phyloP scores from a whole-genome alignment of 2,113 vertebrate genomes.

The Cynoglossus semilaevis region DNA sequence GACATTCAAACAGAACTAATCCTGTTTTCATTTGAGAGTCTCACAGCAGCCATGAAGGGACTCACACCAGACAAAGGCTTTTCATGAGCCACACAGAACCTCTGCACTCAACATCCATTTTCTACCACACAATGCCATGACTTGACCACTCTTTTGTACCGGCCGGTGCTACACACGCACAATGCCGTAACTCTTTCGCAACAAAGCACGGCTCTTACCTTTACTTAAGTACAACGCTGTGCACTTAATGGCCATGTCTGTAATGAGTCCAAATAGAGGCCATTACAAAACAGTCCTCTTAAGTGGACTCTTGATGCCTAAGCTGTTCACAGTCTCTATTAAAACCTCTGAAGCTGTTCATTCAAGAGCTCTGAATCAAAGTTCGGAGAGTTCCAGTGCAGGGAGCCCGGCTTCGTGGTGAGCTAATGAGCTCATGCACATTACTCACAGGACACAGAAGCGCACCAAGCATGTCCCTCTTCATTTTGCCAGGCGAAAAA shows the following conservation, averaged over 20 bases:
- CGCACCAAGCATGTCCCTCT: constrained; percentile 24
- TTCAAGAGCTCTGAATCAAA: constrained; percentile 23
- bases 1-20: neutral
- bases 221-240: constrained; percentile 33
- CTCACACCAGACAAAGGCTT: constrained; percentile 6
- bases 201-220: constrained; percentile 36
- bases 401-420: constrained; percentile 9
- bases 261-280: constrained; percentile 54
- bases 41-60: constrained; percentile 8
- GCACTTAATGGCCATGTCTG: constrained; percentile 34
- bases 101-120: constrained; percentile 38
- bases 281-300: constrained; percentile 41
- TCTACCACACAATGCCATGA: constrained; percentile 25
- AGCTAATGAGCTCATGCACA: constrained; percentile 49
- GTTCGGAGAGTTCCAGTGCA: constrained; percentile 12
- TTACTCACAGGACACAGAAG: constrained; percentile 34
- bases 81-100: constrained; percentile 10
- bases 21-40: constrained; percentile 1
- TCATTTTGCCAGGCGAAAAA: constrained; percentile 30
- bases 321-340: constrained; percentile 30
- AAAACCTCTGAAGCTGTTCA: constrained; percentile 36
- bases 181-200: constrained; percentile 26
- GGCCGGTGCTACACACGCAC: constrained; percentile 18
- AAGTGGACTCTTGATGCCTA: constrained; percentile 30
- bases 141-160: constrained; percentile 23